Evolutionary conservation across 2,888 invertebrate species (phyloP), one percentile per base, ranked within the genome.

Genomic region (Trilocha varians): DNA sequence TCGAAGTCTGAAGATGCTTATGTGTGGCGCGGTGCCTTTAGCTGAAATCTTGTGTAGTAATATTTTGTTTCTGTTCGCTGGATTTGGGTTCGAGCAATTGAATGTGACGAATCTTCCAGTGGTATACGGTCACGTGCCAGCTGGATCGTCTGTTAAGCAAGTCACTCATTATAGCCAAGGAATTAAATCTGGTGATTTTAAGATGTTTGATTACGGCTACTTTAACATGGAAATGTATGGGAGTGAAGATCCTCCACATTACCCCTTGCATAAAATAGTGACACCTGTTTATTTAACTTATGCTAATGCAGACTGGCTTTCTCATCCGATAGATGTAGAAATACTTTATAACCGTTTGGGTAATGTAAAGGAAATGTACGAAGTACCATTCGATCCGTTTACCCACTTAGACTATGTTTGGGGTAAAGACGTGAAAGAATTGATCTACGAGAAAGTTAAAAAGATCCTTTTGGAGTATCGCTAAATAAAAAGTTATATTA

Each of bases 271-370:
- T 4, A 66, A 64, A 8, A 53, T 84, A 11, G 50, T 43, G 1
- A 59, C 69, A 0, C 82, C 83, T 0, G 65, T 84, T 4, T 65
- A 70, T 5, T 49, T 86, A 38, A 68, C 80, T 38, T 78, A 76
- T 48, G 74, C 76, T 18, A 70, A 71, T 3, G 88, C 88, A 13
- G 94, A 94, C 64, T 89, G 90, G 88, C 62, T 93, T 14, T 87
- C 91, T 1, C 75, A 86, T 39, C 79, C 87, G 3, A 64, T 66
- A 50, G 91, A 91, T 44, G 89, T 91, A 0, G 65, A 86, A 34
- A 68, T 74, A 13, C 59, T 91, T 39, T 78, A 85, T 32, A 63
- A 68, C 9, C 69, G 76, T 43, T 62, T 93, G 34, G 74, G 77
- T 6, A 89, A 88, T 53, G 78, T 83, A 2, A 64, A 88, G 5